Conservation (phyloP, 2,888 invertebrate species). For the Drosophila barbarae region DNA sequence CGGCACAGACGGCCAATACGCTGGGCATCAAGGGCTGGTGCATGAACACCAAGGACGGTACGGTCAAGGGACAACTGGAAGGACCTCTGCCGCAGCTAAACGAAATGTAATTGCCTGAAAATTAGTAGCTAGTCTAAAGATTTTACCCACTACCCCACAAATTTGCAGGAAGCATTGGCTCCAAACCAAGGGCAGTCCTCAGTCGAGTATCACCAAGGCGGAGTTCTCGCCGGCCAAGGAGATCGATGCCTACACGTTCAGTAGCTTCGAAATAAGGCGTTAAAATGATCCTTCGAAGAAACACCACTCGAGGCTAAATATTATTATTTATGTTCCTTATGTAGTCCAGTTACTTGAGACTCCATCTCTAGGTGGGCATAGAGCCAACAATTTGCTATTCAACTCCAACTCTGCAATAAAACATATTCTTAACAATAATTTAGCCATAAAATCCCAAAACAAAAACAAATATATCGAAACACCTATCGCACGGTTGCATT, state of each 20-base stretch:
- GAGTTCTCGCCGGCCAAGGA: constrained; percentile 85
- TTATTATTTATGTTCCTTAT: not conserved
- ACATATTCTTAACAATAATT: not conserved
- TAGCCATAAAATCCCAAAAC: constrained; percentile 21
- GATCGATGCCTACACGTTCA: constrained; percentile 81
- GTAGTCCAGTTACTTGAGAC: not conserved
- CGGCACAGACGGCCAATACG: constrained; percentile 82
- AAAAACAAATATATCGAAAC: constrained; percentile 37
- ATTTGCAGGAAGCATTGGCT: constrained; percentile 79
- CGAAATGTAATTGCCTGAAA: constrained; percentile 80
- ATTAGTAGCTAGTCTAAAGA: not conserved
- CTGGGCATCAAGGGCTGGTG: constrained; percentile 85
- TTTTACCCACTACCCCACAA: constrained; percentile 5
- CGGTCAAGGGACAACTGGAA: constrained; percentile 84
- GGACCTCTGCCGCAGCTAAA: constrained; percentile 81
- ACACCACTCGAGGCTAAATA: not conserved
- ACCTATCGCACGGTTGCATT: constrained; percentile 48
- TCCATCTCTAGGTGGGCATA: too few relatives aligned
- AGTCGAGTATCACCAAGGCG: constrained; percentile 86
- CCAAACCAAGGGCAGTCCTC: constrained; percentile 86
- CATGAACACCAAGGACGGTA: constrained; percentile 83
- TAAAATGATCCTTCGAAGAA: constrained; percentile 33
- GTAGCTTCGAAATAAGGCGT: constrained; percentile 81
- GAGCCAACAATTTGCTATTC: not conserved
- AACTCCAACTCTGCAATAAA: not conserved